Evolutionary conservation across 1,140 invertebrate species (phyloP).

Genomic region (Lepidurus packardi): DNA sequence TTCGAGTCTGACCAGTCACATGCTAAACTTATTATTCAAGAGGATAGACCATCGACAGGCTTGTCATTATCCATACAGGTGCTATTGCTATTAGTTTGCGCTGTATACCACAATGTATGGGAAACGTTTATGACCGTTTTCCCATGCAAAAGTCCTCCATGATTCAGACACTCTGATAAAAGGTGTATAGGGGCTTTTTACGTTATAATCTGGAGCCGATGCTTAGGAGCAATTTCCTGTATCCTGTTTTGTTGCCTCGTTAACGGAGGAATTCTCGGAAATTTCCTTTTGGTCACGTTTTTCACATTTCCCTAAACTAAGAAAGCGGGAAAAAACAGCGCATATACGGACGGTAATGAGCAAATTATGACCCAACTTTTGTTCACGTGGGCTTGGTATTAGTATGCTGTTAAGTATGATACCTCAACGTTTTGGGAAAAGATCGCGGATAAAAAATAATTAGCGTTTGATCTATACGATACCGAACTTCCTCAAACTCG

Average conservation of each 20-base stretch:
- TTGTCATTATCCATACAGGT: slow-evolving; percentile 2
- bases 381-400: not conserved
- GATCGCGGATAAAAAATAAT: not conserved
- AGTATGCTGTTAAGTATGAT: not conserved
- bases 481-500: not conserved
- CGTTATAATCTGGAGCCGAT: not conserved
- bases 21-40: slow-evolving; percentile 10
- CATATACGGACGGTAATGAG: not conserved
- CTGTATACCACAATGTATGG: not conserved
- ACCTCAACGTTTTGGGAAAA: not conserved
- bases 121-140: not conserved
- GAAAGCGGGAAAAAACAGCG: not conserved
- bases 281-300: not conserved
- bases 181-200: not conserved
- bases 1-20: not conserved
- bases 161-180: not conserved
- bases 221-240: not conserved
- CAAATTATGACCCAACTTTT: not conserved
- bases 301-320: not conserved
- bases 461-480: not conserved
- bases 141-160: slow-evolving; percentile 13
- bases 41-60: not conserved
- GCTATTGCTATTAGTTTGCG: not conserved
- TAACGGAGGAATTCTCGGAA: not conserved
- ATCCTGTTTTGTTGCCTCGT: not conserved